Evolutionary conservation across 2,797 vertebrate species (phyloP).

Genomic region (Aeoliscus strigatus): DNA sequence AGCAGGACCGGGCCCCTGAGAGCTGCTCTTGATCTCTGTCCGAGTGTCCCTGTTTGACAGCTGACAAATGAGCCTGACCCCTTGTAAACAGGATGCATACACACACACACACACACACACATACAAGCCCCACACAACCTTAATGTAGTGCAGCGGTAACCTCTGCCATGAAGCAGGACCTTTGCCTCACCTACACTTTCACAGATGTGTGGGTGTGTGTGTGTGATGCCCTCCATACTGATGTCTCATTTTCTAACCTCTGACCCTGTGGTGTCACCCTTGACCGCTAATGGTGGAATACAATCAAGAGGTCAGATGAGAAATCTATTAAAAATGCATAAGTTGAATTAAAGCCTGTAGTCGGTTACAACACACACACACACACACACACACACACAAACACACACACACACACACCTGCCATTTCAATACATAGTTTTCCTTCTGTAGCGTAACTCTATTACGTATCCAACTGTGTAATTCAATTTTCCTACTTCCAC

Average conservation of each 20-base stretch:
- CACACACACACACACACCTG: neutral
- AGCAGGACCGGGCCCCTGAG: conserved; percentile 30
- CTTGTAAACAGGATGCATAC: conserved; percentile 44
- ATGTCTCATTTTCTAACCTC: conserved; percentile 48
- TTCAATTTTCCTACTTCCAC: conserved; percentile 1
- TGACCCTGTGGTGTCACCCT: conserved; percentile 23
- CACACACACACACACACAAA: neutral
- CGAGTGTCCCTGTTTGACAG: conserved; percentile 59
- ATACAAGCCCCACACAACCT: conserved; percentile 9
- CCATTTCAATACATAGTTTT: neutral
- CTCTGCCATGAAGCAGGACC: conserved; percentile 45
- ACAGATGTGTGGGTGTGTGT: conserved; percentile 10
- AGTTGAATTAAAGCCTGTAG: neutral
- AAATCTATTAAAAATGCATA: conserved; percentile 12
- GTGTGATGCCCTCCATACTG: conserved; percentile 10
- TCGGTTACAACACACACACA: neutral
- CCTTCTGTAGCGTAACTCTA: neutral
- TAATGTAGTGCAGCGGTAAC: conserved; percentile 28
- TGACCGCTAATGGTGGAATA: conserved; percentile 9
- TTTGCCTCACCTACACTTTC: conserved; percentile 18
- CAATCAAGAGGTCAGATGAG: no score
- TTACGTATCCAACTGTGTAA: conserved; percentile 1
- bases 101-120: conserved; percentile 13
- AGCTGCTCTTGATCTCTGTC: conserved; percentile 60
- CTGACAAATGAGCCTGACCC: conserved; percentile 70